Base-by-base conservation (phyloP, 35 echinoderm and acorn worm species). In the Heliocidaris tuberculata region DNA sequence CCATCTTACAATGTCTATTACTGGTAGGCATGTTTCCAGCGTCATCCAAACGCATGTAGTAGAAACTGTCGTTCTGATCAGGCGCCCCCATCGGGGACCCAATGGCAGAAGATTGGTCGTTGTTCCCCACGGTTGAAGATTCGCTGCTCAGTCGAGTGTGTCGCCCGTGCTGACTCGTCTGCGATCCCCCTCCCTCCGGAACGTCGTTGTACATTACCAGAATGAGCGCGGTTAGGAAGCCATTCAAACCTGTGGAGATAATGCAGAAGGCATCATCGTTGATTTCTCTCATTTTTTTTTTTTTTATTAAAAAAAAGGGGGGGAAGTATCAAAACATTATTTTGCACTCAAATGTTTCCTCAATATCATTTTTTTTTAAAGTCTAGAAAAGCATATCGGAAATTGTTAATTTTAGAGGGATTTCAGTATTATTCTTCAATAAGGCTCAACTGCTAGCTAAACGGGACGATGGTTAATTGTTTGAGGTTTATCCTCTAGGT, bases 51-150 rank as follows among this genome's bases (percentile, higher is more conserved):
- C 91, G 91, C 91, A 93, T 93, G 50, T 93, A 93, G 91, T 93
- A 93, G 91, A 93, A 93, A 59, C 91, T 93, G 30, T 93, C 91
- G 30, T 93, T 93, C 29, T 93, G 91, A 93, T 93, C 91, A 50
- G 91, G 91, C 29, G 48, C 16, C 47, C 91, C 91, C 91, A 93
- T 49, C 48, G 91, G 91, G 5, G 91, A 93, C 2, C 91, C 91
- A 59, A 93, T 93, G 91, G 91, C 91, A 21, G 91, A 93, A 3
- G 48, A 50, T 31, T 93, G 48, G 9, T 93, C 91, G 50, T 93
- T 93, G 50, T 93, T 93, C n/a, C 91, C 91, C 2, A 56, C 11
- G 13, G 91, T 93, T 30, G 48, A 52, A 49, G 91, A 93, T 50
- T 93, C 91, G 50, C 91, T 93, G 29, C 13, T 13, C 50, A 93